Evolutionary conservation across 2,888 invertebrate genomes (phyloP).

Genomic region (Diarsia mendica): DNA sequence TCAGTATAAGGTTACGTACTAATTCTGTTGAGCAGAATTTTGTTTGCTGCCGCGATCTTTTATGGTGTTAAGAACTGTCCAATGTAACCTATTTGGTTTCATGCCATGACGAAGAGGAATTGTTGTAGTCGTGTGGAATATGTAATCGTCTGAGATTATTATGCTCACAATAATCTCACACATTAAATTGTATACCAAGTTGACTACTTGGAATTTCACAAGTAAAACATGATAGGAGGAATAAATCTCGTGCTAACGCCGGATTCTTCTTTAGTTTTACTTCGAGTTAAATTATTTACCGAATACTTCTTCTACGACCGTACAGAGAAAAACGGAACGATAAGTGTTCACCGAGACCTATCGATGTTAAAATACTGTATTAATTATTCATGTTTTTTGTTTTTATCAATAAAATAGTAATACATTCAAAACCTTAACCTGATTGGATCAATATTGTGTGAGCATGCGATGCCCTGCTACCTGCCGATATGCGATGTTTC

Average conservation of each 20-base stretch:
- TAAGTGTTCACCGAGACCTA: slow-evolving; percentile 13
- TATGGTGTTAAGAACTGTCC: not conserved
- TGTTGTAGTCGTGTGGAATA: not conserved
- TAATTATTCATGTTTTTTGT: slow-evolving; percentile 14
- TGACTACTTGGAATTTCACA: slow-evolving; percentile 1
- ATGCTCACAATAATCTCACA: not conserved
- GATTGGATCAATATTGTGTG: slow-evolving; percentile 20
- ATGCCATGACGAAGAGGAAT: not conserved
- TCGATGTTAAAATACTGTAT: slow-evolving; percentile 10
- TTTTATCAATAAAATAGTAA: not conserved
- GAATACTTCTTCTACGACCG: slow-evolving; percentile 4
- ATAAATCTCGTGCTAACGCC: not conserved
- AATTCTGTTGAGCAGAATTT: not conserved
- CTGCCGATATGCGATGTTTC: slow-evolving; percentile 33
- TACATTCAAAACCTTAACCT: slow-evolving; percentile 9
- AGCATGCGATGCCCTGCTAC: slow-evolving; percentile 38
- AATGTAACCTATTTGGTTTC: not conserved
- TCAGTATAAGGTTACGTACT: not conserved
- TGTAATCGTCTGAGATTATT: too few species aligned
- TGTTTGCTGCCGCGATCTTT: slow-evolving; percentile 30
- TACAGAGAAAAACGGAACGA: slow-evolving; percentile 36
- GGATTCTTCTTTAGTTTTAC: slow-evolving; percentile 14
- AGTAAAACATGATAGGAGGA: not conserved
- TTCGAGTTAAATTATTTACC: slow-evolving; percentile 12
- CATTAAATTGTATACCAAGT: not conserved